phyloP scores from a whole-genome alignment of 2,797 vertebrate species.

The Channa striata region DNA sequence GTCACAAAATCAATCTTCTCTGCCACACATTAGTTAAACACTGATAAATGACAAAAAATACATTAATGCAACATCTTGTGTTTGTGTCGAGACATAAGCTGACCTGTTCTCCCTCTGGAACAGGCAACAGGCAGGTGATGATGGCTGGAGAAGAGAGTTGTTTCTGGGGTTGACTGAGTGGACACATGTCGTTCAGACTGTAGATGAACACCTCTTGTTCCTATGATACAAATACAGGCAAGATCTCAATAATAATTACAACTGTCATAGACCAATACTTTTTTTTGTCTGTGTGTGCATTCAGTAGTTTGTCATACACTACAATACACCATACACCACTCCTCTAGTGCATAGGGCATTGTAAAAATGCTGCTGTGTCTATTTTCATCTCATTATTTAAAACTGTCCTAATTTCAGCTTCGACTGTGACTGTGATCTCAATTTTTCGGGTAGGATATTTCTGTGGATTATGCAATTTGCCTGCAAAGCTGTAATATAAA shows the following conservation, averaged over 20 bases:
- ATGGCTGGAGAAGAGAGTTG: slow-evolving; percentile 90
- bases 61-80: not conserved
- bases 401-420: no score
- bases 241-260: not conserved
- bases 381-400: no score
- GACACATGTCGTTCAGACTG: slow-evolving; percentile 96
- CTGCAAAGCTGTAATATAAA: no score
- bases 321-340: no score
- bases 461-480: not conserved
- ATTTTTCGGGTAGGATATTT: no score
- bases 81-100: slow-evolving; percentile 35
- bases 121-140: slow-evolving; percentile 91
- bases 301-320: no score
- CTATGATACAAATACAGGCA: slow-evolving; percentile 71
- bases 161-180: slow-evolving; percentile 89
- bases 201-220: slow-evolving; percentile 97
- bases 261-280: not conserved
- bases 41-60: not conserved
- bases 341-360: no score
- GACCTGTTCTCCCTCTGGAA: slow-evolving; percentile 90
- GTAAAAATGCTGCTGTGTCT: no score
- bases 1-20: not conserved
- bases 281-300: no score
- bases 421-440: no score
- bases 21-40: not conserved